Percentiles rank a stretch among this genome's conserved stretches.
phyloP scores from a whole-genome alignment of 2,113 vertebrate species.

The Helogale parvula region DNA sequence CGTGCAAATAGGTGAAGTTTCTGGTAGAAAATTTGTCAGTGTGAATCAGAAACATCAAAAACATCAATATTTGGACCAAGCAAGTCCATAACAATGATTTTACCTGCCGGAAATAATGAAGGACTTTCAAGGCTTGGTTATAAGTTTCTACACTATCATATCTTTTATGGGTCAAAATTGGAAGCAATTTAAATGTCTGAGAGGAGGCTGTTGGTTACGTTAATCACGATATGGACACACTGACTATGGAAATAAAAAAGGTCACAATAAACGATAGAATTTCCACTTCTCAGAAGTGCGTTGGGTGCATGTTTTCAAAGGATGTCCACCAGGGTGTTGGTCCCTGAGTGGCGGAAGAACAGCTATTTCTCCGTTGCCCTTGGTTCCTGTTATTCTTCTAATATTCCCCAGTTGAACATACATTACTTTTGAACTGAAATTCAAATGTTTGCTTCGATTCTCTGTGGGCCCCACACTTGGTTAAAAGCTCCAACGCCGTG shows the following conservation, averaged over 20 bases:
- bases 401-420: not conserved
- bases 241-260: not conserved
- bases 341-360: rapidly evolving
- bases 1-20: not conserved
- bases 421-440: not conserved
- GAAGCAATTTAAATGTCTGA: not conserved
- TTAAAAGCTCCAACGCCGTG: rapidly evolving
- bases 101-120: not conserved
- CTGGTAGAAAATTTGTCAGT: not conserved
- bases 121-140: not conserved
- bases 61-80: not conserved
- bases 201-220: not conserved
- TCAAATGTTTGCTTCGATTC: not conserved
- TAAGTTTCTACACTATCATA: not conserved
- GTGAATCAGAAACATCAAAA: not conserved
- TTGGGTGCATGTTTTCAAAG: not conserved
- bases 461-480: not conserved
- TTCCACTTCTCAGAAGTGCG: not conserved
- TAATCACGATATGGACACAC: not conserved
- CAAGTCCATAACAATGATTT: not conserved
- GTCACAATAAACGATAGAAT: not conserved
- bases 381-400: not conserved
- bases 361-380: not conserved
- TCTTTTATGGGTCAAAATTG: not conserved
- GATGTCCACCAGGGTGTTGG: not conserved